Base-by-base conservation (phyloP, 1,140 invertebrate species). In the Hormaphis cornu region DNA sequence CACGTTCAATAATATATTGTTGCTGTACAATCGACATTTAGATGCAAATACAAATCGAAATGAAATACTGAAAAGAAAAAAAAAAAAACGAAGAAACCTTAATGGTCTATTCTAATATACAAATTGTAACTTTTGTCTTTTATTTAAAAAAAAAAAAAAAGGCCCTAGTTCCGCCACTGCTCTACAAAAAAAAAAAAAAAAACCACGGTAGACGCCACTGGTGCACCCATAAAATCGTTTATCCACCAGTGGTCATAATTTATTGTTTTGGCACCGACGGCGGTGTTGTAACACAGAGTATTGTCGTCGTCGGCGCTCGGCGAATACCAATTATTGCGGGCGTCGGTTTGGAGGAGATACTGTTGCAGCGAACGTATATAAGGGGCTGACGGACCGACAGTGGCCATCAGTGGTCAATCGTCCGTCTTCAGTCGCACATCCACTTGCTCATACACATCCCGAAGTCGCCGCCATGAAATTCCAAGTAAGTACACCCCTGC, bases 401-500 rank as follows among this genome's bases (percentile, higher is more conserved):
- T 58, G 16, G 20, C 35, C 16, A 58, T 40, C 54, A 58, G 54
- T 33, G n/a, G 30, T 58, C 35, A 24, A 40, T 24, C 22, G 12
- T 50, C 12, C 3, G 46, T 26, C 54, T 37, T 24, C 33, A 14
- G 12, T n/a, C 53, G 53, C 54, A 24, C n/a, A n/a, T n/a, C n/a
- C n/a, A n/a, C n/a, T n/a, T n/a, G n/a, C n/a, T n/a, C n/a, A n/a
- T n/a, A 33, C 30, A 4, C 5, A 33, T 6, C 30, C 40, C 54
- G 28, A 58, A 40, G 26, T 58, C 33, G 10, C 22, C 33, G 10
- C 22, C 14, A 58, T 58, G 54, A 8, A 58, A 24, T 58, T 58
- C 35, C 54, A 58, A 58, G 54, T 58, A 26, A 24, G 54, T 58
- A 24, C n/a, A n/a, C n/a, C n/a, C n/a, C n/a, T n/a, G n/a, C n/a